Percentiles rank a stretch among this genome's conserved stretches.
Conservation (phyloP, 2,113 vertebrate species). For the Albula glossodonta region DNA sequence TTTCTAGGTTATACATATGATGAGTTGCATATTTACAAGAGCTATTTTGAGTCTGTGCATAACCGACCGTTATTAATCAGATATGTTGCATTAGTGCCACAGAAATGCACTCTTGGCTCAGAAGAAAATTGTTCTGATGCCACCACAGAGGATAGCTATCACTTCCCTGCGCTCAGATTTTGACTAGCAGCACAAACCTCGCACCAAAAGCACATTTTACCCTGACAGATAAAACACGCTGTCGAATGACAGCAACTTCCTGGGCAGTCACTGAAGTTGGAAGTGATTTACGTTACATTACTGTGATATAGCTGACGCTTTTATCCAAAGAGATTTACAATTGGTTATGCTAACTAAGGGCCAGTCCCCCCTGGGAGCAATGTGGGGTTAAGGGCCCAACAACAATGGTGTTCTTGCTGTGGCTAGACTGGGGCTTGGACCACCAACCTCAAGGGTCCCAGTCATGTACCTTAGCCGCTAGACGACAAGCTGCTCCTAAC, state of each 20-base stretch:
- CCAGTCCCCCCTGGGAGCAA: too few relatives aligned
- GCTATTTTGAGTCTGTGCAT: neutral
- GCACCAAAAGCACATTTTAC: neutral
- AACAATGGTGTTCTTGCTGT: too few relatives aligned
- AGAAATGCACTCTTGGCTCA: neutral
- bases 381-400: too few relatives aligned
- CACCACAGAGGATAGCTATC: neutral
- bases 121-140: neutral
- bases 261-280: neutral
- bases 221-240: neutral
- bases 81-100: neutral
- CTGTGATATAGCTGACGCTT: too few relatives aligned
- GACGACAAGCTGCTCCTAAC: too few relatives aligned
- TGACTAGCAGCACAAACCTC: neutral
- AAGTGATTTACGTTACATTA: neutral
- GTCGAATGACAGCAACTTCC: neutral
- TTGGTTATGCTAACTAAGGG: too few relatives aligned
- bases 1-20: neutral
- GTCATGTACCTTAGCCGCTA: too few relatives aligned
- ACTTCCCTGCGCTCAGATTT: neutral
- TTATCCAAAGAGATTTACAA: too few relatives aligned
- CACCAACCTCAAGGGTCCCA: too few relatives aligned
- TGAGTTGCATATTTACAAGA: neutral
- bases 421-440: too few relatives aligned
- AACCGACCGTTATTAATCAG: neutral